Conservation (phyloP, 2,113 vertebrate genomes). For the Oncorhynchus clarkii region DNA sequence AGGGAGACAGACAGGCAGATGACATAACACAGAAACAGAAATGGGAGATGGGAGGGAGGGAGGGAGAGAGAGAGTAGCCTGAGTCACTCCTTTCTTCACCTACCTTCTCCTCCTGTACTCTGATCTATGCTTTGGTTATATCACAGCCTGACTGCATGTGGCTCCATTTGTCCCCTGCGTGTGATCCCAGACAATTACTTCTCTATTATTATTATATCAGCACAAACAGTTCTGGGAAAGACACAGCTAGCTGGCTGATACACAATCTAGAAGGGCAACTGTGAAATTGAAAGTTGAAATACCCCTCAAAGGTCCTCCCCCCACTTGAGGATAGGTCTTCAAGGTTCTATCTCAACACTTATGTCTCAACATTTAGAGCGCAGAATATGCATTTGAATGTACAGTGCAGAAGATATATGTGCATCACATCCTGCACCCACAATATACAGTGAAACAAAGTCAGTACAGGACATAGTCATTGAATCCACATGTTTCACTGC, state of each 20-base stretch:
- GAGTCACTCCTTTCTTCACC: neutral
- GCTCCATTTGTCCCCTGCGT: slow-evolving; percentile 4
- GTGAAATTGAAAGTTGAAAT: neutral
- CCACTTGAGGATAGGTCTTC: too few species aligned
- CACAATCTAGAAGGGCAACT: neutral
- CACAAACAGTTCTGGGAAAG: slow-evolving; percentile 1
- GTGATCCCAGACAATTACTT: slow-evolving; percentile 26
- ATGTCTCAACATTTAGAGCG: too few species aligned
- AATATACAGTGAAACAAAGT: neutral
- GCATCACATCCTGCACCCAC: too few species aligned
- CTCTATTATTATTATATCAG: slow-evolving; percentile 25
- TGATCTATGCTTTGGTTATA: neutral
- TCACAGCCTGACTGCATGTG: neutral
- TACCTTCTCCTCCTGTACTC: neutral
- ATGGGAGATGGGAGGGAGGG: neutral
- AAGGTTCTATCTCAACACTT: neutral
- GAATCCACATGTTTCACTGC: neutral
- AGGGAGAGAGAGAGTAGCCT: neutral
- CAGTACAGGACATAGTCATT: neutral
- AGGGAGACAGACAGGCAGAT: neutral
- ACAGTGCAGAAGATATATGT: too few species aligned
- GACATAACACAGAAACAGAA: neutral
- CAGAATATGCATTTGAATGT: too few species aligned
- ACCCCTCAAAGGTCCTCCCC: neutral
- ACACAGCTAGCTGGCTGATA: neutral